Base-by-base conservation (phyloP, 2,888 invertebrate species). In the Polyommatus iphigenia region DNA sequence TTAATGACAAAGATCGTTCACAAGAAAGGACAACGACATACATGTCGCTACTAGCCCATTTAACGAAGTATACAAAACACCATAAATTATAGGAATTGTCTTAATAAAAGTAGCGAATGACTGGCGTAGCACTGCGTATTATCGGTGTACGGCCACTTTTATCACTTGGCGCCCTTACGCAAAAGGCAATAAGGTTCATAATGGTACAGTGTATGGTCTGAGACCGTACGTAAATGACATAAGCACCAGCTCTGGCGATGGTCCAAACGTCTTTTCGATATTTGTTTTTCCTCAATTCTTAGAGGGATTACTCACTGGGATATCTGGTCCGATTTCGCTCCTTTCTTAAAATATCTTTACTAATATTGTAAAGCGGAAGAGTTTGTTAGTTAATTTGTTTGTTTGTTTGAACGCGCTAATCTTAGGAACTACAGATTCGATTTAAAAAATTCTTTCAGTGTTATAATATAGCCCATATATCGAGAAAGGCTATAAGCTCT, bases 201-300 rank as follows among this genome's bases (percentile, higher is more conserved):
- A 62, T 62, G 20, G 1, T 62, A 62, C 13, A 24, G 7, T 13
- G 5, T 3, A 10, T 24, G 13, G 13, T 62, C 59, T 3, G 59
- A 8, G 13, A 62, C 24, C 50, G 29, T 20, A 24, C 24, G 13
- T 20, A 50, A 73, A 73, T 46, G 73, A n/a, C 73, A 50, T 73
- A 73, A 73, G 50, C 73, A 50, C 73, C 50, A 50, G 15, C 5
- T 4, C 15, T 73, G 73, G 73, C 73, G 13, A 24, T 24, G 13
- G 46, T 46, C 73, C 73, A 73, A 73, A 50, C 50, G 50, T 46
- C 73, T 73, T 73, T 46, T 72, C 72, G 41, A 50, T 73, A 73
- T 73, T 73, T 73, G 73, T 73, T 73, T 73, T 73, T 73, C 73
- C 20, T 36, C 73, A 46, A 73, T 73, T 24, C 13, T 62, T 62